Conservation (phyloP, 2,797 vertebrate species). For the Microctenopoma steveboyesi region DNA sequence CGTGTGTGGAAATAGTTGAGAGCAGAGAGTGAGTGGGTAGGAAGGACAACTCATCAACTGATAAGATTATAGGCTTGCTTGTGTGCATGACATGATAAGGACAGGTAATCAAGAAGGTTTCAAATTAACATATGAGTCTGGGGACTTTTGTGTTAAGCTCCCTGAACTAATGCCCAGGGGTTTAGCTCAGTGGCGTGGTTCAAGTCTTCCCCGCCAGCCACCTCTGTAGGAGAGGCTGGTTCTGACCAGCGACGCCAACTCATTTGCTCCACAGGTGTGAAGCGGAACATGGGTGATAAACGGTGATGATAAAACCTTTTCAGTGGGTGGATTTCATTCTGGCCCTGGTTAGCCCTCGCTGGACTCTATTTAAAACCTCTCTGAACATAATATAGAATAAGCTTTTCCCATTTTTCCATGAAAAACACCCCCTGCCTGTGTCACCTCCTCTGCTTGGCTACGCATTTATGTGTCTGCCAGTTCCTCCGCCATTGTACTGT, state of each 20-base stretch:
- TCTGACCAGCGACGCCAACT: conserved; percentile 58
- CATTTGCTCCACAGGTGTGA: conserved; percentile 71
- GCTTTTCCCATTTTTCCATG: conserved; percentile 19
- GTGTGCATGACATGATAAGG: conserved; percentile 60
- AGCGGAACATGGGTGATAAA: conserved; percentile 67
- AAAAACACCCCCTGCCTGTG: conserved; percentile 30
- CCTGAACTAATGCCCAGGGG: conserved; percentile 70
- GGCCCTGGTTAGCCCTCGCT: conserved; percentile 45
- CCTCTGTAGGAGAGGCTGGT: conserved; percentile 52
- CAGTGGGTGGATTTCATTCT: conserved; percentile 59
- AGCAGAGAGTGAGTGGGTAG: conserved; percentile 41
- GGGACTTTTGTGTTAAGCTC: conserved; percentile 72
- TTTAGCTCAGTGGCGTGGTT: conserved; percentile 60
- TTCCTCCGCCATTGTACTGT: conserved; percentile 14
- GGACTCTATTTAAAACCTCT: conserved; percentile 46
- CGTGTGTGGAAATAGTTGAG: conserved; percentile 22
- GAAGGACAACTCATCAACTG: conserved; percentile 62
- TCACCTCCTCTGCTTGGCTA: conserved; percentile 28
- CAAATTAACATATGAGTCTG: conserved; percentile 66
- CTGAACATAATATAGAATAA: conserved; percentile 43
- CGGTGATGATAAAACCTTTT: conserved; percentile 54
- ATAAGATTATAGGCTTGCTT: conserved; percentile 65
- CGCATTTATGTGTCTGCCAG: conserved; percentile 25
- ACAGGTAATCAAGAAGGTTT: conserved; percentile 67
- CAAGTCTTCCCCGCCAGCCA: conserved; percentile 36